Evolutionary conservation across 2,888 invertebrate genomes (phyloP), one percentile per base, ranked within the genome.

Genomic region (Liposcelis brunnea): DNA sequence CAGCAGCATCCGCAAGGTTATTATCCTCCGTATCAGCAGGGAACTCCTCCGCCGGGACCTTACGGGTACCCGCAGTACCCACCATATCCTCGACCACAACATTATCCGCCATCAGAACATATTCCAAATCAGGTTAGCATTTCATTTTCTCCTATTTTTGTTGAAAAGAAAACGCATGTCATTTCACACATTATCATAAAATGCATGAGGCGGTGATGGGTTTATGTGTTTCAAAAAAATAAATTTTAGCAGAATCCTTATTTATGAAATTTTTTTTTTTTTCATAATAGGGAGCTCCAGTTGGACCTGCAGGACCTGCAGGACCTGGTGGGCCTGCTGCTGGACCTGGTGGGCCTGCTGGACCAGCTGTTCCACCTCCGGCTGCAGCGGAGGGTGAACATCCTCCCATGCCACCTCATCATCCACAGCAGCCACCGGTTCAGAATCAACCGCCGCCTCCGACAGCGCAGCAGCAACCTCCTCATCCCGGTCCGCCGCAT

Each of bases 21-120:
- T 21, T 40, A 40, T 11, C 40, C 16, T 16, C 16, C 16, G 12
- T 40, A 40, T 19, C 55, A 52, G 43, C 56, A 59, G 40, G 55
- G 61, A 46, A 42, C 55, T 51, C 35, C 56, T 51, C 49, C 53
- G 46, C 45, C 56, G 37, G 49, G 59, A 58, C 52, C 59, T 58
- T 62, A 61, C 45, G 15, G 38, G 40, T 45, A 21, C 35, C 19
- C 40, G 4, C 40, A 35, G n/a, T 35, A 35, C 44, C 44, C 36
- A 12, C 40, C 40, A 18, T 26, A 26, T 26, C 26, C 26, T 26
- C 26, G 26, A 26, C 26, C 26, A 26, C 26, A 26, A 26, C 26
- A 26, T 26, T 26, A 26, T 26, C 26, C 26, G 26, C 26, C 26
- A 26, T 8, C 26, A 26, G 26, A 26, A 26, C 26, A 26, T 8